Evolutionary conservation across 2,113 vertebrate genomes (phyloP).

Genomic region (Daphoenositta chrysoptera): DNA sequence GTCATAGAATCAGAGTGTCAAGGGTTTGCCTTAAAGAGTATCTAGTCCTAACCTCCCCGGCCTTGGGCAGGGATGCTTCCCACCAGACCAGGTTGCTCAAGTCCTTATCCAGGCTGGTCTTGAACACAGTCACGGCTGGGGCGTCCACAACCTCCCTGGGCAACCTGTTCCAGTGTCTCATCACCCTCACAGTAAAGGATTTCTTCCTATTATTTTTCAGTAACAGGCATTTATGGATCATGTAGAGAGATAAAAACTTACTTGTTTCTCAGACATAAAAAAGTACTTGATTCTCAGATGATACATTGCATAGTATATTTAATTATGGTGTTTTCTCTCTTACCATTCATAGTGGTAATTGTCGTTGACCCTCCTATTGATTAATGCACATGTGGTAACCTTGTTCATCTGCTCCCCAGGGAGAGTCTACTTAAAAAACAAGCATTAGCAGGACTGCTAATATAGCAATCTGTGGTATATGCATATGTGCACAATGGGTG

Average conservation of each 20-base stretch:
- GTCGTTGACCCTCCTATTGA: not conserved
- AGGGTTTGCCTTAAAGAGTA: not conserved
- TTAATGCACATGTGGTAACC: not conserved
- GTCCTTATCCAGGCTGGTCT: not conserved
- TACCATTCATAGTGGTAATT: not conserved
- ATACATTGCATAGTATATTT: not conserved
- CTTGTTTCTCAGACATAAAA: not conserved
- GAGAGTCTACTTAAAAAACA: not conserved
- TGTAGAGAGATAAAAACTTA: not conserved
- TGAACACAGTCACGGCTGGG: not conserved
- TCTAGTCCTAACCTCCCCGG: not conserved
- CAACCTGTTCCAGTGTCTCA: not conserved
- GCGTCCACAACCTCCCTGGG: not conserved
- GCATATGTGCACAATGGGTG: no score
- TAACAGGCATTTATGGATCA: not conserved
- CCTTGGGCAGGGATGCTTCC: not conserved
- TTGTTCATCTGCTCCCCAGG: not conserved
- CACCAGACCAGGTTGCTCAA: not conserved
- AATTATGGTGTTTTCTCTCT: not conserved
- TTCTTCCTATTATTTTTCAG: not conserved
- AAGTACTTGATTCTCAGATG: accelerated
- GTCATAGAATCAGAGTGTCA: not conserved
- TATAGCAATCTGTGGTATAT: not conserved
- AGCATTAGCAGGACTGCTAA: not conserved
- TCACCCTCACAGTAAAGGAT: not conserved